Conservation (phyloP, 2,113 vertebrate genomes). For the Erythrolamprus reginae region DNA sequence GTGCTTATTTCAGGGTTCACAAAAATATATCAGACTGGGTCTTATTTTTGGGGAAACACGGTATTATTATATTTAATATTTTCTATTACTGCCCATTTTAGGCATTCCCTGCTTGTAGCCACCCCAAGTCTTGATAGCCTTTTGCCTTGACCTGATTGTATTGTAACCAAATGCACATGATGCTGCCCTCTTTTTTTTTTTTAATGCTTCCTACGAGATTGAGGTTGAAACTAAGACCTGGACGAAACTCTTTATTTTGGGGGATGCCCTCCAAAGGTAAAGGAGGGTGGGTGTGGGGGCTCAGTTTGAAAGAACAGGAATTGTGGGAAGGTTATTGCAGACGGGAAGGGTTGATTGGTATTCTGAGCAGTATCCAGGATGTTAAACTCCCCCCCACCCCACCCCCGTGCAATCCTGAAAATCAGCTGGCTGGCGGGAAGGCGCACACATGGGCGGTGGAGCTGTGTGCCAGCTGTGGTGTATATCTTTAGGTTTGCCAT, state of each 20-base stretch:
- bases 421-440: too few species aligned
- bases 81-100: background rate
- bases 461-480: too few species aligned
- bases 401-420: too few species aligned
- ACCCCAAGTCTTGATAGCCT: conserved; percentile 9
- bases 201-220: conserved; percentile 13
- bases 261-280: background rate
- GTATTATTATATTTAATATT: too few species aligned
- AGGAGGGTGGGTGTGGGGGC: too few species aligned
- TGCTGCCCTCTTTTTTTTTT: conserved; percentile 37
- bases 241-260: background rate
- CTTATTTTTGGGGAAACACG: too few species aligned
- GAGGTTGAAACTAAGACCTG: background rate
- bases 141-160: conserved; percentile 25
- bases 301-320: background rate
- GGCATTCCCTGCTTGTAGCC: background rate
- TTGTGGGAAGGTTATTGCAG: background rate
- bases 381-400: too few species aligned
- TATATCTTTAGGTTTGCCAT: too few species aligned
- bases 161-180: conserved; percentile 11
- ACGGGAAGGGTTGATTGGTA: background rate
- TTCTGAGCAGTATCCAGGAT: background rate
- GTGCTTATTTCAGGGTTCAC: too few species aligned
- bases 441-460: too few species aligned
- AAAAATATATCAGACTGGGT: too few species aligned